Base-by-base conservation (phyloP, 1,140 invertebrate genomes). In the Bombus balteatus region DNA sequence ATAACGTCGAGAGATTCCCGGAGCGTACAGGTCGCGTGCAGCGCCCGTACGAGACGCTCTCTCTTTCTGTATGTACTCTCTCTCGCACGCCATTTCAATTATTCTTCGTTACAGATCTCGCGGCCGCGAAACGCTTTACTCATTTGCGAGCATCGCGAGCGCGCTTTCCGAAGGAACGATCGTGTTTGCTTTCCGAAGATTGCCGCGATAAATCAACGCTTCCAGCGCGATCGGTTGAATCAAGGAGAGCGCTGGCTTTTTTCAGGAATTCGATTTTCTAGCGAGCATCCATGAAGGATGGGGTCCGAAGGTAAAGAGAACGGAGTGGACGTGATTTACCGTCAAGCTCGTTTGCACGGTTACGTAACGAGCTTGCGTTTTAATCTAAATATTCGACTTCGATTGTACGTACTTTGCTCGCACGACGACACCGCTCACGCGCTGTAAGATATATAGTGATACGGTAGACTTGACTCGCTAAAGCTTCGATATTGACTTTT, bases 21-120 rank as follows among this genome's bases (percentile, higher is more conserved):
- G 57, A 53, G 83, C 41, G 78, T 72, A 80, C 77, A 76, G 59
- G 59, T 43, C 47, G 22, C 22, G 22, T 43, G 47, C 25, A 68
- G 2, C 73, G 43, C 10, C 32, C 5, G 22, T 15, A 28, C 34
- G 25, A 57, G 34, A 3, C 15, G 10, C n/a, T 13, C 5, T 15
- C 0, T 37, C 18, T n/a, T 2, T 4, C 9, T 57, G 1, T 22
- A 8, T 53, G 18, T 53, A 53, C 32, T 25, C 22, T 28, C 1
- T n/a, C 81, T 12, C 53, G 25, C 59, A 28, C 59, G 68, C 57
- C 57, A 28, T 80, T 85, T 85, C 83, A 85, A 85, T 85, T 85
- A 85, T 85, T 85, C 83, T 85, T 85, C 83, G 76, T 85, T 85
- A 85, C 76, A 62, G 83, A 79, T 79, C 76, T 25, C 83, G 83